phyloP scores from a whole-genome alignment of 2,113 vertebrate species.

The Ochotona curzoniae region DNA sequence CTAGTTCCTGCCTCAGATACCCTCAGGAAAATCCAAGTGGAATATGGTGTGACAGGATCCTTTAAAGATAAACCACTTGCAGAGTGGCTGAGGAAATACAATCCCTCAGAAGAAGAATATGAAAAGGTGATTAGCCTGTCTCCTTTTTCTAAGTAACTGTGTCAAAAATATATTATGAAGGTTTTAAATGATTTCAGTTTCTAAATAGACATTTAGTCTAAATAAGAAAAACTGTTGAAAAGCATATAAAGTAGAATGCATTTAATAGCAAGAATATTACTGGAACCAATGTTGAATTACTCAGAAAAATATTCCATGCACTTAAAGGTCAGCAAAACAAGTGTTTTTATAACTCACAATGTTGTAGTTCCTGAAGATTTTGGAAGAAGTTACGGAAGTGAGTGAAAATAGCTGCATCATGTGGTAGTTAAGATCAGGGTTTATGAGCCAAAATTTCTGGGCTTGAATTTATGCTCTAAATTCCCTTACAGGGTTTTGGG shows the following conservation, averaged over 20 bases:
- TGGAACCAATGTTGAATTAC: conserved; percentile 53
- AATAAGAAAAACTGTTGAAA: conserved; percentile 29
- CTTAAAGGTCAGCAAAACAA: conserved; percentile 39
- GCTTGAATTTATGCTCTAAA: not conserved
- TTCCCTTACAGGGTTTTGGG: not conserved
- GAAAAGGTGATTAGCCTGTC: conserved; percentile 91
- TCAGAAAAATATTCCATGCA: not conserved
- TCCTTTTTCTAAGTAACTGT: conserved; percentile 29
- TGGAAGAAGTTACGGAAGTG: conserved; percentile 16
- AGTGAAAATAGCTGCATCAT: not conserved
- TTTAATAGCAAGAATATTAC: conserved; percentile 35
- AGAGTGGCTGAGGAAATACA: conserved; percentile 98
- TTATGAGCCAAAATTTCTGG: not conserved
- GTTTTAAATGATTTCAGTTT: conserved; percentile 55
- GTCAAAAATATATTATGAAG: conserved; percentile 1
- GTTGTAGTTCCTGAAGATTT: conserved; percentile 22
- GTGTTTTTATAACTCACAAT: conserved; percentile 60
- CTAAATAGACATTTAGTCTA: conserved; percentile 30
- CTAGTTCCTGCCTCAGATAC: conserved; percentile 98
- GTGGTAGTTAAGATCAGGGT: not conserved
- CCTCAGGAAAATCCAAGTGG: conserved; percentile 98
- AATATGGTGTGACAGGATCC: conserved; percentile 97
- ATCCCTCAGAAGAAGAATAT: conserved; percentile 98
- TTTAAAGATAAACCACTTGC: conserved; percentile 99
- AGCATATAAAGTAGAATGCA: not conserved